These are phyloP conservation scores for Thrips palmi DNA, from an alignment of 1,140 invertebrate species.

Conservation along the genomic window DNA sequence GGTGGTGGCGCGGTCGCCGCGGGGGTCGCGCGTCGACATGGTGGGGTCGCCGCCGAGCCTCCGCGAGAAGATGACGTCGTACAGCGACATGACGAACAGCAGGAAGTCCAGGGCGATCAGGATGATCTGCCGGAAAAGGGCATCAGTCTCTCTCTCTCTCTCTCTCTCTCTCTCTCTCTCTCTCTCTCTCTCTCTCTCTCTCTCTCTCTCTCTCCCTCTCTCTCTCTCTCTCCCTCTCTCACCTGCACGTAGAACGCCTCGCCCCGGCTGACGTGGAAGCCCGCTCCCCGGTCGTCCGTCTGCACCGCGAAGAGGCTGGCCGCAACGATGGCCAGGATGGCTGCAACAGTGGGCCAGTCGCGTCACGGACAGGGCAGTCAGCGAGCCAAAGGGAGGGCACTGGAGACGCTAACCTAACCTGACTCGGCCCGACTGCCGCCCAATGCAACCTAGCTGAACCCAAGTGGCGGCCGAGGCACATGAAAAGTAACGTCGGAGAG, in stretches of 20 bases:
- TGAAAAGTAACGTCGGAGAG: too few species aligned
- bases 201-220: too few species aligned
- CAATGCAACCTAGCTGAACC: too few species aligned
- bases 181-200: too few species aligned
- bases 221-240: too few species aligned
- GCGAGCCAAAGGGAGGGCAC: slow-evolving; percentile 17
- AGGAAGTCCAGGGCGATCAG: slow-evolving; percentile 52
- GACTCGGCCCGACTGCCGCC: too few species aligned
- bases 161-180: too few species aligned
- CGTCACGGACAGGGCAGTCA: too few species aligned
- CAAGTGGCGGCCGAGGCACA: too few species aligned
- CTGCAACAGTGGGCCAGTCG: too few species aligned
- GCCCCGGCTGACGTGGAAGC: slow-evolving; percentile 49
- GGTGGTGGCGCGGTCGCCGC: slow-evolving; percentile 34
- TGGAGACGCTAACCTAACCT: too few species aligned
- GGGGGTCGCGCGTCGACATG: slow-evolving; percentile 29
- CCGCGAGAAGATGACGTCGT: slow-evolving; percentile 50
- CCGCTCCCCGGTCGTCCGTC: slow-evolving; percentile 50
- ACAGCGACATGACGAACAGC: slow-evolving; percentile 53
- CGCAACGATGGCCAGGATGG: slow-evolving; percentile 52
- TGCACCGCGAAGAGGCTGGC: slow-evolving; percentile 63
- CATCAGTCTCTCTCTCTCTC: too few species aligned
- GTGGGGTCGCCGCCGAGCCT: slow-evolving; percentile 58
- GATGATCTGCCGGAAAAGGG: slow-evolving; percentile 56
- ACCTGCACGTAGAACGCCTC: slow-evolving; percentile 76